Evolutionary conservation across 2,888 invertebrate species (phyloP).

Genomic region (Lochmaea crataegi): DNA sequence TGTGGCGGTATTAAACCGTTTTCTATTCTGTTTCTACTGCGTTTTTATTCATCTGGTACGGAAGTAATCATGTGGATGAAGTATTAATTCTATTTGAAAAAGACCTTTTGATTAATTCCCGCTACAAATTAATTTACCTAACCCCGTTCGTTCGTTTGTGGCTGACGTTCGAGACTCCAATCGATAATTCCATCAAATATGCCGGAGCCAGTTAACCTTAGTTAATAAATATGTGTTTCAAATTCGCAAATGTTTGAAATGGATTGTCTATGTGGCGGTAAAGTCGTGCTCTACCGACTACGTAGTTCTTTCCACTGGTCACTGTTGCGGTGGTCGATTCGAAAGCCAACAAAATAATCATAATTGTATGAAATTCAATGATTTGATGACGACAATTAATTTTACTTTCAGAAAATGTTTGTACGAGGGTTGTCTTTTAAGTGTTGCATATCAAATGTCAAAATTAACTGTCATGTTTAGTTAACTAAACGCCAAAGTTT

Average conservation of each 20-base stretch:
- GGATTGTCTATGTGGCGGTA: neutral
- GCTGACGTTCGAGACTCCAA: conserved; percentile 2
- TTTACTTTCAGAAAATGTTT: too few relatives aligned
- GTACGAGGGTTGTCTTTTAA: too few relatives aligned
- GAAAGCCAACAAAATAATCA: too few relatives aligned
- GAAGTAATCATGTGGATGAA: conserved; percentile 13
- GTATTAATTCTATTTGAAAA: conserved; percentile 25
- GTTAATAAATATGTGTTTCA: neutral
- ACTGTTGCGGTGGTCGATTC: neutral
- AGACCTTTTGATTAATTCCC: conserved; percentile 16
- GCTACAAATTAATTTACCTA: conserved; percentile 19
- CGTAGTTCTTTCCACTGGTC: neutral
- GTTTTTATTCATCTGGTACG: conserved; percentile 3
- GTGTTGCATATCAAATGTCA: too few relatives aligned
- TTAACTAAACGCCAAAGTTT: too few relatives aligned
- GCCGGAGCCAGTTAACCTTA: neutral
- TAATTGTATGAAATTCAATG: too few relatives aligned
- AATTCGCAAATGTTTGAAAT: neutral
- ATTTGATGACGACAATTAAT: too few relatives aligned
- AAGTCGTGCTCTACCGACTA: neutral
- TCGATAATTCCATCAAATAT: conserved; percentile 19
- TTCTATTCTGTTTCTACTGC: neutral
- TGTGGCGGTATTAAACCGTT: neutral
- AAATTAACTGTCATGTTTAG: too few relatives aligned
- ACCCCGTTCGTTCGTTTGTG: neutral